Base-by-base conservation (phyloP, 1,140 invertebrate genomes). In the Drosophila erecta region DNA sequence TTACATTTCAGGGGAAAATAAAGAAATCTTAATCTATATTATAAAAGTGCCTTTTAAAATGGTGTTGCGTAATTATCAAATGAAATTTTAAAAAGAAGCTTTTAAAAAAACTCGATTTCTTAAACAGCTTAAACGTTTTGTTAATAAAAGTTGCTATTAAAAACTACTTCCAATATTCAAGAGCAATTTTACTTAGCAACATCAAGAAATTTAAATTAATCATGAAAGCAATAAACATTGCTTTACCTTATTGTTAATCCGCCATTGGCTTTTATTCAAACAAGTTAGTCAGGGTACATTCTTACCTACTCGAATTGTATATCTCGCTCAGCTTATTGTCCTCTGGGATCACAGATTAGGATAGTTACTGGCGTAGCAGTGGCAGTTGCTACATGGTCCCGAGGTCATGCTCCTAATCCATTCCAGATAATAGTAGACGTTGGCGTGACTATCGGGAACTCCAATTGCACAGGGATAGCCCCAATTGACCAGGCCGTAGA, bases 401-500 rank as follows among this genome's bases (percentile, higher is more conserved):
- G 60, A 51, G 1, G 44, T 64, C 15, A 27, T 61, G 7, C 72
- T 53, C 1, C 49, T n/a, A 24, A 89, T 89, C 84, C 84, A 89
- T 22, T 91, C 89, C 17, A 11, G 11, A 57, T 84, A 73, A 14
- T 49, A 90, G 3, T 53, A 37, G 0, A 65, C 43, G 1, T 24
- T 59, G 15, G 90, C 90, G 44, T 76, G 75, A 20, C 93, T 93
- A 47, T 94, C 94, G 0, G 94, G 94, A 43, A 87, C 90, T 7
- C 92, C 93, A 4, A 69, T 3, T 6, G 93, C 94, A 69, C 94
- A 94, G 1, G 94, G 94, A 11, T 89, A 70, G 4, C 94, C 94
- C 90, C 93, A 95, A 35, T 94, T 94, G 2, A 94, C 94, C 22
- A 94, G 76, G 1, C 93, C 94, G 17, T 92, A 87, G 10, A 94